Conservation (phyloP, 2,888 invertebrate species). For the Balanococcus diminutus region DNA sequence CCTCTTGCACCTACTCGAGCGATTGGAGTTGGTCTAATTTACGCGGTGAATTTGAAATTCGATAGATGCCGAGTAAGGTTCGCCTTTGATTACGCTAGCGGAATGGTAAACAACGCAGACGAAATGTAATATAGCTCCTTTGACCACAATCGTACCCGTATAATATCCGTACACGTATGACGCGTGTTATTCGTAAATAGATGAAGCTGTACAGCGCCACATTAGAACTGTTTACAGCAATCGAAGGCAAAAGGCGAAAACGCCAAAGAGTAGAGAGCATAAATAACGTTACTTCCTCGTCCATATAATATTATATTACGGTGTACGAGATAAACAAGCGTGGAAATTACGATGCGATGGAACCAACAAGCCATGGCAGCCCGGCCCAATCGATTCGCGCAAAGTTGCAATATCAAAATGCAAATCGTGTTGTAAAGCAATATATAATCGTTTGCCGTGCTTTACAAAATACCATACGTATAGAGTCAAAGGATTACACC, state of each 20-base stretch:
- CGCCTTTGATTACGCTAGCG: background rate
- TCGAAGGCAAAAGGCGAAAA: background rate
- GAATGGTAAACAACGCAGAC: background rate
- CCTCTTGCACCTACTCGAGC: no score
- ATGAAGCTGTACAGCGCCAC: background rate
- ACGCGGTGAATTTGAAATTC: background rate
- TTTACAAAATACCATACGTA: slow-evolving; percentile 11
- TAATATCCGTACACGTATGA: background rate
- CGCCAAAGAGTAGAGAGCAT: background rate
- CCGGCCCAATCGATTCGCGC: background rate
- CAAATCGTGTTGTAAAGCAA: slow-evolving; percentile 48
- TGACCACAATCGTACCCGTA: background rate
- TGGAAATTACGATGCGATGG: background rate
- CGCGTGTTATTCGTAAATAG: background rate
- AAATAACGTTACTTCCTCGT: no score
- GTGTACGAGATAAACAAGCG: slow-evolving; percentile 3
- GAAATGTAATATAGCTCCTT: slow-evolving; percentile 3
- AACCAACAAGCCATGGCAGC: background rate
- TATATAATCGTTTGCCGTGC: slow-evolving; percentile 44
- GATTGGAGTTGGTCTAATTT: background rate
- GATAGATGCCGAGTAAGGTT: background rate
- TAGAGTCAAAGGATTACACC: slow-evolving; percentile 41
- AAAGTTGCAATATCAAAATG: slow-evolving; percentile 47
- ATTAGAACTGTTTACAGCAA: background rate
- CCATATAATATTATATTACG: no score